Base-by-base conservation (phyloP, 2,797 vertebrate genomes). In the Tenualosa thibaudeaui region DNA sequence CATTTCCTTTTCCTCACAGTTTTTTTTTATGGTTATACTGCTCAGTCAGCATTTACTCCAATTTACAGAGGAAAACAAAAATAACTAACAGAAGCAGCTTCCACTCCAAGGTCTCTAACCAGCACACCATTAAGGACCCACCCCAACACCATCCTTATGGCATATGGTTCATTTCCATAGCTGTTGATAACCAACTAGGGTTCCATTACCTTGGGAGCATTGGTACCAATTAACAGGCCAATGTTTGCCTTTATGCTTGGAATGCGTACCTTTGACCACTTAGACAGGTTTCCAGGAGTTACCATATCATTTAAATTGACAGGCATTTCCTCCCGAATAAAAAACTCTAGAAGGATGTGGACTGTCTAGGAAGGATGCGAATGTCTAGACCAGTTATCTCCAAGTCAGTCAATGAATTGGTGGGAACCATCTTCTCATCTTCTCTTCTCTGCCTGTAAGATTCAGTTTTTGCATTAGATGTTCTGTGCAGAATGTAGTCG, bases 91-190 rank as follows among this genome's bases (percentile, higher is more conserved):
- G 58, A 60, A 19, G 84, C 4, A 3, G 81, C 50, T 53, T 15
- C 3, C 22, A 0, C 17, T 7, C 4, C 26, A 22, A 7, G 7
- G 17, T 19, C 60, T 22, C 17, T 15, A 56, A 19, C 0, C 5
- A 88, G 17, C 17, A 83, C 26, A 3, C 84, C 62, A 37, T 86
- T 86, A 9, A 86, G 43, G 6, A 85, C 71, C 83, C 81, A 88
- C 58, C 75, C 82, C 4, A 85, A 15, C 56, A 49, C n/a, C 5
- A 83, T 85, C 15, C 75, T 85, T 9, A 86, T 56, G 19, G 71
- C 81, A 22, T 86, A 85, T 0, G 71, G 87, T 37, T 81, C 83
- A 6, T 86, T 49, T 24, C 19, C 81, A 7, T 75, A 6, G 15
- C 85, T 88, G 9, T 84, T 86, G 24, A 86, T 81, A 0, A 86